Conservation (phyloP, 2,797 vertebrate species). For the Stomatorhinus walkeri region DNA sequence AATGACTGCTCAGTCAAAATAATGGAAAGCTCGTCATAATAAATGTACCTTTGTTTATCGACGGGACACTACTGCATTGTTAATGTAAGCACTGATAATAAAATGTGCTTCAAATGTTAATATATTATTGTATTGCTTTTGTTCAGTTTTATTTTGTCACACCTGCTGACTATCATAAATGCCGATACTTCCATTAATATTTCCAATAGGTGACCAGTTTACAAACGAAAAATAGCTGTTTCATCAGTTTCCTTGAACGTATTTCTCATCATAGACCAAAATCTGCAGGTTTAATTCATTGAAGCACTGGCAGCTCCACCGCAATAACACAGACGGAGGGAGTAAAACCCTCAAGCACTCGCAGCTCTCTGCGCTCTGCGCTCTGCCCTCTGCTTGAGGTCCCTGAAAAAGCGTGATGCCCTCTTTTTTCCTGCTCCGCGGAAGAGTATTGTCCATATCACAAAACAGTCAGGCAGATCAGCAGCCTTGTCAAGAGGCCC, state of each 20-base stretch:
- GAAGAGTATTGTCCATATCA: conserved; percentile 71
- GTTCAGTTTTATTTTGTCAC: background rate
- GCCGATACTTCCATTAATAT: background rate
- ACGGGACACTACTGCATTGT: background rate
- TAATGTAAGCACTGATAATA: background rate
- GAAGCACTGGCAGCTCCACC: background rate
- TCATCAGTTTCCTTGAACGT: background rate
- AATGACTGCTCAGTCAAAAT: background rate
- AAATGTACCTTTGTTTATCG: conserved; percentile 7
- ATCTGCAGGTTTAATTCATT: background rate
- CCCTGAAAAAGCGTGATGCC: conserved; percentile 63
- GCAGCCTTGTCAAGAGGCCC: conserved; percentile 77
- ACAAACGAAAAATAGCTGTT: background rate
- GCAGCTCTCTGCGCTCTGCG: conserved; percentile 23
- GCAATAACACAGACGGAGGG: background rate
- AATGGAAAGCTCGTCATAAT: background rate
- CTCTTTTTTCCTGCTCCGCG: conserved; percentile 57
- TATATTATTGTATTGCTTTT: background rate
- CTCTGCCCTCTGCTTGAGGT: conserved; percentile 45
- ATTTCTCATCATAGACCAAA: background rate
- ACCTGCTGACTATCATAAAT: background rate
- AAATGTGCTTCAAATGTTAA: background rate
- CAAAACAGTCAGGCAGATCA: conserved; percentile 79
- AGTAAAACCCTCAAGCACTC: conserved; percentile 33
- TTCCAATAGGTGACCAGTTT: background rate